These are phyloP conservation scores for Crypturellus undulatus DNA, from an alignment of 2,113 vertebrate species.

Conservation along the genomic window DNA sequence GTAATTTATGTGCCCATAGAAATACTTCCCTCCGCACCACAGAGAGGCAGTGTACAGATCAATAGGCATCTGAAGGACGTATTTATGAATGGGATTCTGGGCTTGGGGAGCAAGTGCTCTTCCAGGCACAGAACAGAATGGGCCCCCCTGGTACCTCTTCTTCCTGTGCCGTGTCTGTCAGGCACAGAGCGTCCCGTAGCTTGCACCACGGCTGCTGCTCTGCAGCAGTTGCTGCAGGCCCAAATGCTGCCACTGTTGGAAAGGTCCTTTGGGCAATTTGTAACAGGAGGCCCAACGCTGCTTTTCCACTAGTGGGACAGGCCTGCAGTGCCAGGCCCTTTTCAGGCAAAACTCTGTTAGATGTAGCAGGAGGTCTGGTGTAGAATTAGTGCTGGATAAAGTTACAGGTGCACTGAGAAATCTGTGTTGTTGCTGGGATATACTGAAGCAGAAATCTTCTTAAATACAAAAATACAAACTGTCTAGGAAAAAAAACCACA, in stretches of 20 bases:
- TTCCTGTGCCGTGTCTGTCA: not conserved
- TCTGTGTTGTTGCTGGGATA: not conserved
- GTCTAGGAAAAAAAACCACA: not conserved
- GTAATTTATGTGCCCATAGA: not conserved
- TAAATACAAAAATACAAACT: not conserved
- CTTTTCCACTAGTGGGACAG: not conserved
- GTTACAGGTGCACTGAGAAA: not conserved
- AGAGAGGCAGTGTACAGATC: not conserved
- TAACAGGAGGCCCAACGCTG: not conserved
- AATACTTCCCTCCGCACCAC: not conserved
- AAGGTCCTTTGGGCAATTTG: not conserved
- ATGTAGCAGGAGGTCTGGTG: not conserved
- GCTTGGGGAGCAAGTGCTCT: not conserved
- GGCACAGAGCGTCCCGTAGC: not conserved
- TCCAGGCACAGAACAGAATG: not conserved
- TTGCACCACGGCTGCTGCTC: not conserved
- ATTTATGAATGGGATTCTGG: not conserved
- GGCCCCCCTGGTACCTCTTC: not conserved
- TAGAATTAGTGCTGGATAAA: not conserved
- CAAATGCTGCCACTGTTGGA: not conserved
- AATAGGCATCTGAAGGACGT: not conserved
- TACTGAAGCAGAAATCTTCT: not conserved
- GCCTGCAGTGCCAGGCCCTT: not conserved
- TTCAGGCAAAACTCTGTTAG: not conserved
- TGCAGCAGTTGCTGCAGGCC: not conserved